A percentile compares a stretch with the other conserved stretches of the same genome.
Evolutionary conservation across 2,113 vertebrate species (phyloP).

Genomic region (Camelus dromedarius): DNA sequence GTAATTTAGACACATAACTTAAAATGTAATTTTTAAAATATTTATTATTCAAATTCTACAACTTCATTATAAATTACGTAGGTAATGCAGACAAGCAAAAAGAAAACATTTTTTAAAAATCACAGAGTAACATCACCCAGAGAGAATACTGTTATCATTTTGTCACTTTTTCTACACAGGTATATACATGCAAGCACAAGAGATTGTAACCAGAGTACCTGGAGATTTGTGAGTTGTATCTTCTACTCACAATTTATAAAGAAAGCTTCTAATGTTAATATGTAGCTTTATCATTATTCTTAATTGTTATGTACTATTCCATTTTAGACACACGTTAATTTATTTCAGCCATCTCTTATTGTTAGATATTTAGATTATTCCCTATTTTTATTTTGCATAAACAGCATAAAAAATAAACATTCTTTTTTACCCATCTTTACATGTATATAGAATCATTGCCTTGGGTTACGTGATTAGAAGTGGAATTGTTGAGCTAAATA

Average conservation of each 20-base stretch:
- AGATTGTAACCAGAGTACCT: not conserved
- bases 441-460: not conserved
- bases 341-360: constrained; percentile 21
- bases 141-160: not conserved
- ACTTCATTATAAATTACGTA: not conserved
- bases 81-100: not conserved
- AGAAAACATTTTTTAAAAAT: not conserved
- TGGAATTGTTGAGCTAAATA: constrained; percentile 26
- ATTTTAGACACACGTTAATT: not conserved
- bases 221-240: not conserved
- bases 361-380: constrained; percentile 2
- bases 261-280: not conserved
- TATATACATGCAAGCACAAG: not conserved
- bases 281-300: not conserved
- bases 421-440: constrained; percentile 29
- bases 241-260: not conserved
- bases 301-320: not conserved
- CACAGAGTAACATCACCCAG: not conserved
- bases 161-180: constrained; percentile 26
- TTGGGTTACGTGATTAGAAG: constrained; percentile 43
- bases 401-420: constrained; percentile 45
- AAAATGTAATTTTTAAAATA: not conserved
- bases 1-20: not conserved
- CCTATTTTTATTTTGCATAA: constrained; percentile 25
- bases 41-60: not conserved